Evolutionary conservation across 2,797 vertebrate genomes (phyloP).

Genomic region (Todus mexicanus): DNA sequence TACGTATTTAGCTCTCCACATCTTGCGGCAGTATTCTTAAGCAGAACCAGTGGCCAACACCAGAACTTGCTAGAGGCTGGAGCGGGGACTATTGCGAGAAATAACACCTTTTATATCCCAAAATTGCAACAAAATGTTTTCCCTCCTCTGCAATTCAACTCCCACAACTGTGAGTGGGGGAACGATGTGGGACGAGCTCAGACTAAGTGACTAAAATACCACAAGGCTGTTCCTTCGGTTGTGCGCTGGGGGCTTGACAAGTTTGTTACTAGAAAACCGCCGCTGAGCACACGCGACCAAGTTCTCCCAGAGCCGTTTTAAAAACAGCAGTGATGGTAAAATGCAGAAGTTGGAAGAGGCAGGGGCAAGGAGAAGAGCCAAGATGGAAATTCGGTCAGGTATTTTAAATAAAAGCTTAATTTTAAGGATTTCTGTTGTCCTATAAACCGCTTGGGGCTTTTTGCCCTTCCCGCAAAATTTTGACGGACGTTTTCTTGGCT

Average conservation of each 20-base stretch:
- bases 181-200: neutral
- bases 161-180: neutral
- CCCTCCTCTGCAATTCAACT: neutral
- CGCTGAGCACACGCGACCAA: neutral
- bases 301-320: neutral
- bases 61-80: neutral
- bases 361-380: neutral
- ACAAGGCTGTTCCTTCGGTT: neutral
- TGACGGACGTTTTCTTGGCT: neutral
- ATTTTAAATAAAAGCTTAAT: neutral
- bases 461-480: neutral
- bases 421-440: neutral
- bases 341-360: neutral
- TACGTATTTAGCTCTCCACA: neutral
- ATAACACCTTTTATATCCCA: neutral
- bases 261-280: neutral
- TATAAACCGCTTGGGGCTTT: neutral
- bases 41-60: neutral
- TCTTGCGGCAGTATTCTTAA: neutral
- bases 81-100: neutral
- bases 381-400: neutral
- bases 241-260: neutral
- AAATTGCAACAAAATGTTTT: neutral
- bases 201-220: neutral
- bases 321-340: neutral